phyloP scores from a whole-genome alignment of 1,140 invertebrate genomes.

The Atta texana region DNA sequence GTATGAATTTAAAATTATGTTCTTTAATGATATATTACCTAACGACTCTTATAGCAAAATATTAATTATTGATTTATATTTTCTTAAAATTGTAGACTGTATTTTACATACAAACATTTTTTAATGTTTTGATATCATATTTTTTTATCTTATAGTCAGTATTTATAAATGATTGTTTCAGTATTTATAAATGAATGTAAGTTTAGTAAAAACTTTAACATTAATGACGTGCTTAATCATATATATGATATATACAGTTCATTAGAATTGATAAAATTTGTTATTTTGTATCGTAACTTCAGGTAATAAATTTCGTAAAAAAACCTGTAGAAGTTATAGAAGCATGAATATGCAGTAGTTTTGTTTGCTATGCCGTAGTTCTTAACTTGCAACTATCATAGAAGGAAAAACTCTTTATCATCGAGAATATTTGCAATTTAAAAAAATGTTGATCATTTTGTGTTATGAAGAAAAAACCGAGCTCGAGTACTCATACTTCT shows the following conservation, averaged over 20 bases:
- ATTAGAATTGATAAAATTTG: not conserved
- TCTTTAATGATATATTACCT: not conserved
- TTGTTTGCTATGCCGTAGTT: conserved; percentile 32
- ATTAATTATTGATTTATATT: not conserved
- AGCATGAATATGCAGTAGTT: conserved; percentile 45
- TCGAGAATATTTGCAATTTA: not conserved
- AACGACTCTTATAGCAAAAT: not conserved
- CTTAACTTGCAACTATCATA: not conserved
- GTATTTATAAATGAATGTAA: not conserved
- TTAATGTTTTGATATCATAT: not conserved
- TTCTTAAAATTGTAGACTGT: not conserved
- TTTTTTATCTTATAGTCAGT: not conserved
- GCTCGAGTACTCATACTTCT: not conserved
- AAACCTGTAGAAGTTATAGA: conserved; percentile 24
- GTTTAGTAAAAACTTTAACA: not conserved
- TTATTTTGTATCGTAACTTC: not conserved
- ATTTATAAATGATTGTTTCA: not conserved
- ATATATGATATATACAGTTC: conserved; percentile 7
- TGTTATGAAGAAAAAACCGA: not conserved
- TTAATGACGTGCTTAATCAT: not conserved
- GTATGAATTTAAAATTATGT: not conserved
- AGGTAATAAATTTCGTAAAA: not conserved
- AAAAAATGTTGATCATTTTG: not conserved
- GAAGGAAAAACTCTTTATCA: not conserved
- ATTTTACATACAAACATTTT: not conserved